These are phyloP conservation scores for Argyresthia albistria DNA, from an alignment of 2,888 invertebrate genomes.

Conservation along the genomic window DNA sequence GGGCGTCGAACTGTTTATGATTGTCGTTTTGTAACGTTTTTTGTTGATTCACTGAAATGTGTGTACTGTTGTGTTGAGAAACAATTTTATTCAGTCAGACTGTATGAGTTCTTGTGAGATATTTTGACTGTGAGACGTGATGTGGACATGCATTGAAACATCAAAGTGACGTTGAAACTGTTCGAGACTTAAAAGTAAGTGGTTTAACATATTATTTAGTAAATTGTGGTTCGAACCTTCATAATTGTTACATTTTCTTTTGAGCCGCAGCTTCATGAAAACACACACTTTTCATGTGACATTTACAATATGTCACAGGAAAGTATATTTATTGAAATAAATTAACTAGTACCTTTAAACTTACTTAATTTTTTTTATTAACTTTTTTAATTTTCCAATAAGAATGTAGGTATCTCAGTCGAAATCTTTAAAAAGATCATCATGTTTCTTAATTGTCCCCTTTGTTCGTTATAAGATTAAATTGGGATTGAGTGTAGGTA, in stretches of 20 bases:
- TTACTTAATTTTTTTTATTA: too few relatives aligned
- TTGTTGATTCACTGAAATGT: slow-evolving; percentile 7
- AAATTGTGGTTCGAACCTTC: slow-evolving; percentile 8
- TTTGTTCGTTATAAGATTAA: too few relatives aligned
- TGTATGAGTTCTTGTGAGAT: slow-evolving; percentile 18
- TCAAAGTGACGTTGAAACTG: slow-evolving; percentile 9
- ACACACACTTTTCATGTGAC: too few relatives aligned
- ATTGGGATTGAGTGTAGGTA: too few relatives aligned
- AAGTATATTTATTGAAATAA: too few relatives aligned
- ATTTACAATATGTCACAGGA: too few relatives aligned
- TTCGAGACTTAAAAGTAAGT: slow-evolving; percentile 10
- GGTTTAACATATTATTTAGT: slow-evolving; percentile 7
- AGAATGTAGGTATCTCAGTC: too few relatives aligned
- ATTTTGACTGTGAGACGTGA: slow-evolving; percentile 30
- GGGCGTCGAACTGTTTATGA: slow-evolving; percentile 51
- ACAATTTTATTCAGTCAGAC: slow-evolving; percentile 3
- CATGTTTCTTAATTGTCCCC: too few relatives aligned
- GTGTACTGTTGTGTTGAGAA: slow-evolving; percentile 3
- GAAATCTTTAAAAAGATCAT: too few relatives aligned
- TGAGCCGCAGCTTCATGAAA: slow-evolving; percentile 19
- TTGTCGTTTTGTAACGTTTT: slow-evolving; percentile 18
- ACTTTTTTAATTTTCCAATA: too few relatives aligned
- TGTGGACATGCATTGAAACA: slow-evolving; percentile 10
- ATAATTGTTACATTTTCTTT: slow-evolving; percentile 28
- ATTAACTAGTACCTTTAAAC: too few relatives aligned